Conservation (phyloP, 1,140 invertebrate species). For the Lepidurus couesii region DNA sequence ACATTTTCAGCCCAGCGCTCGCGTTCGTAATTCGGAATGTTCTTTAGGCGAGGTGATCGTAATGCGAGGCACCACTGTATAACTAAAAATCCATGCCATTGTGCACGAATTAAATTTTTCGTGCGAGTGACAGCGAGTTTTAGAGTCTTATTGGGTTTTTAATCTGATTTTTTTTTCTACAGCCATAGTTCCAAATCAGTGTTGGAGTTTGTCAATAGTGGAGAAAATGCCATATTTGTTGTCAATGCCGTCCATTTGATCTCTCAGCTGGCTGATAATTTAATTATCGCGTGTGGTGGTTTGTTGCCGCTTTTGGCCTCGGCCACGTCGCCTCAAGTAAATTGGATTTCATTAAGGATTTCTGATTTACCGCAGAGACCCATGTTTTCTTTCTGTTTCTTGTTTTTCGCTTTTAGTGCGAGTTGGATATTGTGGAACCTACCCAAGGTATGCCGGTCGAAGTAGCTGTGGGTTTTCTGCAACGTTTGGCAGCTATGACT, state of each 20-base stretch:
- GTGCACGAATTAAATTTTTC: too few relatives aligned
- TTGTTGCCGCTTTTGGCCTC: slow-evolving; percentile 91
- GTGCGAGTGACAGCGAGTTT: not conserved
- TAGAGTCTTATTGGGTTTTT: not conserved
- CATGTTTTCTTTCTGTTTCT: not conserved
- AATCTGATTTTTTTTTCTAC: slow-evolving; percentile 40
- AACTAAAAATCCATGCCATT: not conserved
- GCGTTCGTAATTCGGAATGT: too few relatives aligned
- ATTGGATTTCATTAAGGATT: not conserved
- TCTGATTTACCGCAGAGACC: not conserved
- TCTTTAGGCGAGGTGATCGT: too few relatives aligned
- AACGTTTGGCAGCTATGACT: slow-evolving; percentile 94
- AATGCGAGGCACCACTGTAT: not conserved
- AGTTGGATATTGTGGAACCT: slow-evolving; percentile 95
- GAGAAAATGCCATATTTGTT: slow-evolving; percentile 97
- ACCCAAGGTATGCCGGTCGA: slow-evolving; percentile 98
- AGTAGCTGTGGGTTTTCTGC: slow-evolving; percentile 92
- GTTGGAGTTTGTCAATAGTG: slow-evolving; percentile 95
- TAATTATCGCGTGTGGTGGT: slow-evolving; percentile 98
- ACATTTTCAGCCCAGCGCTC: too few relatives aligned
- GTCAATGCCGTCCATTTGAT: slow-evolving; percentile 99
- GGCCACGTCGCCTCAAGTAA: slow-evolving; percentile 96
- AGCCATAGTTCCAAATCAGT: slow-evolving; percentile 95
- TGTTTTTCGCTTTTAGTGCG: slow-evolving; percentile 63
- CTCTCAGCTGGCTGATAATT: slow-evolving; percentile 95